Base-by-base conservation (phyloP, 2,113 vertebrate genomes). In the Corythornis madagascariensis region DNA sequence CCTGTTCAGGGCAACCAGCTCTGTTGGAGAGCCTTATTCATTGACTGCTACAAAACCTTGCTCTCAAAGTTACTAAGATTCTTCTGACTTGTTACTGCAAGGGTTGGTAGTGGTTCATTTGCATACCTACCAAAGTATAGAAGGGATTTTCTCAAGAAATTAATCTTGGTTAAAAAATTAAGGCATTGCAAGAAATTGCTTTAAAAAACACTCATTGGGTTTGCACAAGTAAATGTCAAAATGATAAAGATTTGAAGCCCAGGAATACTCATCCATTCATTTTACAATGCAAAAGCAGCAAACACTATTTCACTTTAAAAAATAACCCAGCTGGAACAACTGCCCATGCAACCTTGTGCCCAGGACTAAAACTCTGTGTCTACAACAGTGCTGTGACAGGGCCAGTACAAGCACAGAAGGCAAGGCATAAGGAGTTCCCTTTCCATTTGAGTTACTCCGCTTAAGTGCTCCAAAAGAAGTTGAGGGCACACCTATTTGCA, bases 391-490 rank as follows among this genome's bases (percentile, higher is more conserved):
- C 78, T 43, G 26, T 50, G 35, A 17, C 47, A 70, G 69, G 71
- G 45, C 7, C 61, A 66, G 28, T 15, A 38, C 21, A 40, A 57
- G 29, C 26, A 69, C 66, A 70, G 3, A n/a, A 55, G 29, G n/a
- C 42, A 13, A 63, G 16, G 59, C 7, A 25, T 13, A 50, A 94
- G 86, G 69, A 2, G 48, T 67, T 89, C 50, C 89, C 63, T 77
- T 78, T 85, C 56, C 60, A 10, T 50, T 59, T 74, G 82, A 63
- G 72, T 70, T 95, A 87, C 79, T 89, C 91, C 89, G 82, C 38
- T 87, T 15, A 76, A 86, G 65, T 38, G 69, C 70, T 75, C 84
- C 87, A 31, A 38, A 70, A 66, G 84, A 87, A 87, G 63, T 7
- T 0, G 72, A 60, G 60, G 82, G 45, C 93, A 91, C 81, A 79